Conservation (phyloP, 2,888 invertebrate species). For the Stratiomys singularior region DNA sequence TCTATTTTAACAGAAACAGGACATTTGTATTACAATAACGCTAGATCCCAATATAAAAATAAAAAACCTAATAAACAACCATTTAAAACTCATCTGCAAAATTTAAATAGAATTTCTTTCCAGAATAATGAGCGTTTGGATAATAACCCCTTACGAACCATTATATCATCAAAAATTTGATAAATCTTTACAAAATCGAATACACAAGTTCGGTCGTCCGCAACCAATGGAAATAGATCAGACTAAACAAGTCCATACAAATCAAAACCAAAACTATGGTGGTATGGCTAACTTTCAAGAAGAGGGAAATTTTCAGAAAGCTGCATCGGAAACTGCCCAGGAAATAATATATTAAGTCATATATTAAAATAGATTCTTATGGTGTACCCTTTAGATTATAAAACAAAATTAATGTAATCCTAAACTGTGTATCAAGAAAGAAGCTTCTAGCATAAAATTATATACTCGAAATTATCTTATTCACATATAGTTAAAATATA, state of each 20-base stretch:
- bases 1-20: neutral
- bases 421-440: neutral
- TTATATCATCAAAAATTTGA: neutral
- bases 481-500: neutral
- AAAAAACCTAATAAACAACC: neutral
- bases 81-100: no score
- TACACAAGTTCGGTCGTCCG: neutral
- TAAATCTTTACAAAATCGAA: neutral
- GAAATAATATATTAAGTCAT: neutral
- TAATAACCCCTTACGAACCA: neutral
- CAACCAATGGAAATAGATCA: conserved; percentile 39
- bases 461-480: neutral
- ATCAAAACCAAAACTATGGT: no score
- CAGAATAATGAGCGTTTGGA: no score
- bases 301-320: conserved; percentile 30
- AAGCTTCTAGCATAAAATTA: neutral
- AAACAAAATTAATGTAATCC: no score
- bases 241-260: neutral
- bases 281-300: no score
- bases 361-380: conserved; percentile 15
- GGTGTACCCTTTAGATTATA: conserved; percentile 7
- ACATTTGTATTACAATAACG: neutral
- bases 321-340: conserved; percentile 27
- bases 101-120: no score
- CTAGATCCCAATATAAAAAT: neutral